Base-by-base conservation (phyloP, 2,113 vertebrate genomes). In the Hemicordylus capensis region DNA sequence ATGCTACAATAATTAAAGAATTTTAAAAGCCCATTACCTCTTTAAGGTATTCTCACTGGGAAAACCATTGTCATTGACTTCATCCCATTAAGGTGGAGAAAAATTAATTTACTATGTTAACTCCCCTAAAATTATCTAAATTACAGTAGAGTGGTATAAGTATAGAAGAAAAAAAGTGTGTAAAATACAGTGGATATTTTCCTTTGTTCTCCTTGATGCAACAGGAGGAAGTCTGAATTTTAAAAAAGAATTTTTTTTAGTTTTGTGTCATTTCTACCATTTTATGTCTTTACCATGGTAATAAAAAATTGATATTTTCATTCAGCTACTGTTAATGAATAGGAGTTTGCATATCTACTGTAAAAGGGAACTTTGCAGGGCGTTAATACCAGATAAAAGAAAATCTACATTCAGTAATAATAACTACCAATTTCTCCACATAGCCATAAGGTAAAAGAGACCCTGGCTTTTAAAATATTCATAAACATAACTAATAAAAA, bases 121-220 rank as follows among this genome's bases (percentile, higher is more conserved):
- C 76, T 78, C 37, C 37, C 14, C 56, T 61, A 78, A 61, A 61
- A 42, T 78, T 28, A 66, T 22, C 77, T 28, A 80, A 79, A 42
- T 80, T 80, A 80, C 44, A 66, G 44, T 34, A 48, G 61, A 51
- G 42, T 46, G 26, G 26, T 31, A 19, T 28, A n/a, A 80, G 20
- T 28, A 44, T 66, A 48, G 61, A 64, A 79, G 39, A 46, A 46
- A 28, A 31, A 48, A 48, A 24, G 17, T 11, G 14, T 80, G 24
- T 48, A 63, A 48, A 63, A 48, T 66, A 48, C 48, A 80, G 44
- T 66, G 37, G 31, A 22, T 66, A 80, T 80, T 74, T 66, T 61
- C 86, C 75, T 37, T 11, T 81, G 37, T 89, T 88, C 11, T 58
- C 69, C 72, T 3, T 10, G 81, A 85, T 88, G 76, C 54, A 89